Base-by-base conservation (phyloP, 2,113 vertebrate species). In the Gobio gobio region DNA sequence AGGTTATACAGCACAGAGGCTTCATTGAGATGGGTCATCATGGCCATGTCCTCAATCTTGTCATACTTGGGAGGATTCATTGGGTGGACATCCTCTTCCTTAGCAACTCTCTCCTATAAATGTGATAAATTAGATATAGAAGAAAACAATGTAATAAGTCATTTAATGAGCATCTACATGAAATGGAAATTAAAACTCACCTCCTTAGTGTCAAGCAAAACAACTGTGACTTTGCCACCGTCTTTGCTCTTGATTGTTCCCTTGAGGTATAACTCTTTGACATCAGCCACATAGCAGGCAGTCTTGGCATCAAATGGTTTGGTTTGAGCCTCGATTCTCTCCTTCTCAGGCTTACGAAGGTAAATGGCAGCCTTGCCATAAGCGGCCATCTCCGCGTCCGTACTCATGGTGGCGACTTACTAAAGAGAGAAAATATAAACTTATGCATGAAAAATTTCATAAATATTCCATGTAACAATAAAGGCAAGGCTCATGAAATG, bases 21-120 rank as follows among this genome's bases (percentile, higher is more conserved):
- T 89, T 96, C 94, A 0, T 95, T 93, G 81, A 95, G 91, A 86
- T 96, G 95, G 45, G 95, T 96, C 95, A 95, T 94, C 95, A 96
- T 96, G 88, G 94, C 95, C 95, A 96, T 96, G 91, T 96, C 95
- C 90, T 95, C 94, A 0, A 95, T 94, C 89, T 96, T 96, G 78
- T 66, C 78, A 51, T 4, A 81, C 45, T 96, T 96, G 59, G 95
- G 90, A 83, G 95, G 95, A 47, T 95, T 96, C 94, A 95, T 95
- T 74, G 87, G 83, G 66, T 26, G 18, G 40, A 88, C 84, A 85
- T 95, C 92, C 7, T 95, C 95, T 0, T 96, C 95, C 84, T 91
- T 95, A 22, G 95, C 95, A 1, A 92, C 94, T 77, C 29, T 84
- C 12, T 66, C 6, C 88, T 89, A 24, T 63, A 16, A 47, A 63